phyloP scores from a whole-genome alignment of 2,797 vertebrate species.

The Poecilia gillii region DNA sequence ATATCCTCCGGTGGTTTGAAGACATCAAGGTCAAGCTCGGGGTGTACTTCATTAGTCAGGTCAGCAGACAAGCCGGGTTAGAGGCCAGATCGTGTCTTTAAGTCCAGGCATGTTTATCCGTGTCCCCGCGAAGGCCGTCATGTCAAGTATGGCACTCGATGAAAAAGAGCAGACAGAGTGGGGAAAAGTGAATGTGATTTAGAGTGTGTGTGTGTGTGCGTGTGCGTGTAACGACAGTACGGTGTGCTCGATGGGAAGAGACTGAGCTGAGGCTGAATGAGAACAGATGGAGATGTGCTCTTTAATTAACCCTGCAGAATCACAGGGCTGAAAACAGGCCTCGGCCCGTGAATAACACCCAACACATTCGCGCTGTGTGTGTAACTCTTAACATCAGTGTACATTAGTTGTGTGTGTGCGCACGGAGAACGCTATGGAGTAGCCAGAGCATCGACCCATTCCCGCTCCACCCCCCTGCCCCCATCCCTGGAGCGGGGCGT shows the following conservation, averaged over 20 bases:
- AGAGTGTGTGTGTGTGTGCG: slow-evolving; percentile 38
- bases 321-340: slow-evolving; percentile 85
- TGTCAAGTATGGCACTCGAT: slow-evolving; percentile 46
- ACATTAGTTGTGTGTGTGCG: slow-evolving; percentile 50
- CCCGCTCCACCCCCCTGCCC: slow-evolving; percentile 67
- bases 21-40: slow-evolving; percentile 55
- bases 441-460: slow-evolving; percentile 79
- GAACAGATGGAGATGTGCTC: slow-evolving; percentile 89
- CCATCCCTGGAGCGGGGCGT: slow-evolving; percentile 78
- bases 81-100: slow-evolving; percentile 45
- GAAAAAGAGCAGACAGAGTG: slow-evolving; percentile 58
- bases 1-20: slow-evolving; percentile 53
- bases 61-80: slow-evolving; percentile 49
- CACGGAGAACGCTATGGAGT: slow-evolving; percentile 63
- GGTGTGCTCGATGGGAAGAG: slow-evolving; percentile 65
- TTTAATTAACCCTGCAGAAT: slow-evolving; percentile 89
- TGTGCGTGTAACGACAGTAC: slow-evolving; percentile 23
- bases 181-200: slow-evolving; percentile 32
- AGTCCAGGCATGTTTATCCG: slow-evolving; percentile 55
- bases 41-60: slow-evolving; percentile 72
- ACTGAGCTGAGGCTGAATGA: slow-evolving; percentile 79
- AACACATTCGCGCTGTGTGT: slow-evolving; percentile 62
- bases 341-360: slow-evolving; percentile 87
- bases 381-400: slow-evolving; percentile 67
- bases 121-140: slow-evolving; percentile 42